Percentiles rank a stretch among this genome's conserved stretches.
Conservation (phyloP, 2,888 invertebrate species). For the Acronicta leporina region DNA sequence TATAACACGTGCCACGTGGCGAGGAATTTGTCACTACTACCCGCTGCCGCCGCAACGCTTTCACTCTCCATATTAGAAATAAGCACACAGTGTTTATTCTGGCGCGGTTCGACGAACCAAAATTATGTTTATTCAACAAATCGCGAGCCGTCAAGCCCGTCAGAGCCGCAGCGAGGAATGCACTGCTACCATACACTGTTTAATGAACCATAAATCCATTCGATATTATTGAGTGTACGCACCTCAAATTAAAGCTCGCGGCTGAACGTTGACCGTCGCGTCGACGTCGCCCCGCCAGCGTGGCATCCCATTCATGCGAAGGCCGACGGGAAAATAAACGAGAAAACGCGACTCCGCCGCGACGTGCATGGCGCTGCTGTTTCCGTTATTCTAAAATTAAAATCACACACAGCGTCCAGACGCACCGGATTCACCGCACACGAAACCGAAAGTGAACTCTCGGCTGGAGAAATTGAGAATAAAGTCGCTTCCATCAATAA, state of each 20-base stretch:
- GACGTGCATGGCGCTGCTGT: constrained; percentile 64
- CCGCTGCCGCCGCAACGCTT: constrained; percentile 62
- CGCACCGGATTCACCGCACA: constrained; percentile 56
- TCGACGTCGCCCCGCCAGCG: constrained; percentile 5
- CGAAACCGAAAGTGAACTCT: constrained; percentile 68
- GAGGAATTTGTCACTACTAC: constrained; percentile 70
- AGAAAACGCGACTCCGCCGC: constrained; percentile 65
- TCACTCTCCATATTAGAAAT: constrained; percentile 76
- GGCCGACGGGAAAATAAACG: constrained; percentile 77
- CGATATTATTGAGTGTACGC: constrained; percentile 74
- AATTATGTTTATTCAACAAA: constrained; percentile 71
- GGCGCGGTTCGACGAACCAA: constrained; percentile 74
- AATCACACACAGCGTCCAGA: constrained; percentile 63
- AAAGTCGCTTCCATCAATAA: constrained; percentile 54
- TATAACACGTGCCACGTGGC: constrained; percentile 65
- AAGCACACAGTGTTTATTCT: constrained; percentile 67
- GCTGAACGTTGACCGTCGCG: constrained; percentile 69
- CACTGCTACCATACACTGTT: constrained; percentile 54
- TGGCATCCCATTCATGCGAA: constrained; percentile 84
- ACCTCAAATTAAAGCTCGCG: constrained; percentile 64
- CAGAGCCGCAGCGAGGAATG: constrained; percentile 57
- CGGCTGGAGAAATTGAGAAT: constrained; percentile 59
- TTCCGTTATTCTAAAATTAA: constrained; percentile 87
- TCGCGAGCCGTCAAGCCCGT: constrained; percentile 55
- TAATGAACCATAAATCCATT: constrained; percentile 81